Conservation (phyloP, 2,113 vertebrate genomes). For the Pipra filicauda region DNA sequence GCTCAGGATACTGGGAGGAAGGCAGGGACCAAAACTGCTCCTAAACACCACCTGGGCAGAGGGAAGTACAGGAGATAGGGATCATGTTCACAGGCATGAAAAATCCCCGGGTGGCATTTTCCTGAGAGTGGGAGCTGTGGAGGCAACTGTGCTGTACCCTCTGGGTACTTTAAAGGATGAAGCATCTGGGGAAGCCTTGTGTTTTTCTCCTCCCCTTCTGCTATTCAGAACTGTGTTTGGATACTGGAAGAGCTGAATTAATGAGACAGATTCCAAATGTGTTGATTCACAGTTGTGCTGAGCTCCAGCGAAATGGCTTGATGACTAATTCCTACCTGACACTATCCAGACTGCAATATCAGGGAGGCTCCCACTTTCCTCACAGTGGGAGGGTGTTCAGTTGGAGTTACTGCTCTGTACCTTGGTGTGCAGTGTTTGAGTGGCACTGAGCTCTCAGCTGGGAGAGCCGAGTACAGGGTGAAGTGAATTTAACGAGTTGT, state of each 20-base stretch:
- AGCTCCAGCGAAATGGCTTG: neutral
- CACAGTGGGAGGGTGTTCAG: neutral
- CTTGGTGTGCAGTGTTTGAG: neutral
- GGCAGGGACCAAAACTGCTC: neutral
- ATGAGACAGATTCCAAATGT: neutral
- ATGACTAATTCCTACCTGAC: neutral
- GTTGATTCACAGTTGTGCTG: neutral
- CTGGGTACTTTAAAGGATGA: neutral
- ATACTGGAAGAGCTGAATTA: neutral
- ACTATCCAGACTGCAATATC: neutral
- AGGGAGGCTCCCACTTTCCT: neutral
- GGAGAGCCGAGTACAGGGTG: neutral
- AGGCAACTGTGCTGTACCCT: neutral
- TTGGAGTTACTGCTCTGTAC: neutral
- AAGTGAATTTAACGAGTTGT: neutral
- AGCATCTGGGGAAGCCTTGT: neutral
- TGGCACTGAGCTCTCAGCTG: rapidly evolving
- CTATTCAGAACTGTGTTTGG: neutral
- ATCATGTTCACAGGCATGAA: neutral
- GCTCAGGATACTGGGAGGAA: neutral
- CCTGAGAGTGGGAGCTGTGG: neutral
- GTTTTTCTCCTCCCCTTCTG: neutral
- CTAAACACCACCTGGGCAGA: neutral
- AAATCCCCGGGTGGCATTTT: neutral
- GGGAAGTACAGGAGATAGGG: neutral